These are phyloP conservation scores for Phyllopteryx taeniolatus DNA, from an alignment of 2,113 vertebrate genomes.

Conservation along the genomic window DNA sequence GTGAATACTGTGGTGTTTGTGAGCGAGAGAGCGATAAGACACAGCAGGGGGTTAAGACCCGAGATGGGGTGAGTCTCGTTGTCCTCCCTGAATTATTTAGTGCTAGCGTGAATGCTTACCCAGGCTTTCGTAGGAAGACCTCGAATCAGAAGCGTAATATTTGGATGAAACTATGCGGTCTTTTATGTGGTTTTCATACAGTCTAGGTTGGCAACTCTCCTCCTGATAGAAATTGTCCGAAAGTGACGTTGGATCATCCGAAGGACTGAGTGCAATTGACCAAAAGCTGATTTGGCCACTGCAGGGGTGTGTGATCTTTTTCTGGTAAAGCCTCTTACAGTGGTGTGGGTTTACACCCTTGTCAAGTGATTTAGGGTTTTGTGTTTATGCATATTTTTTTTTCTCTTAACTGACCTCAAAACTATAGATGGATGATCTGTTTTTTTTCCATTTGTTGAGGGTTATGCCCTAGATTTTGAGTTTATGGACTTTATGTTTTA, in stretches of 20 bases:
- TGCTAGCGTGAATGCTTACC: constrained; percentile 36
- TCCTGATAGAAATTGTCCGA: background rate
- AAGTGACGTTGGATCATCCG: constrained; percentile 16
- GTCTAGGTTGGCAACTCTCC: background rate
- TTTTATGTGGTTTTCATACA: constrained; percentile 4
- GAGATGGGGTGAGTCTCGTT: constrained; percentile 54
- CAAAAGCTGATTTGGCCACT: constrained; percentile 33
- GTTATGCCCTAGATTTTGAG: constrained; percentile 24
- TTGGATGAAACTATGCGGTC: background rate
- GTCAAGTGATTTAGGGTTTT: constrained; percentile 48
- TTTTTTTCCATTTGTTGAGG: constrained; percentile 2
- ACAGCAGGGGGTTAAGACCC: constrained; percentile 57
- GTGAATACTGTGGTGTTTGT: constrained; percentile 19
- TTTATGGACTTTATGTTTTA: background rate
- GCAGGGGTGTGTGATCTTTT: constrained; percentile 50
- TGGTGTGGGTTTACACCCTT: constrained; percentile 46
- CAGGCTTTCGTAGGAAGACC: constrained; percentile 22
- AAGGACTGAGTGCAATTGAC: constrained; percentile 16
- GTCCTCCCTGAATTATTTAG: constrained; percentile 69
- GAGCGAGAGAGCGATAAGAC: constrained; percentile 22
- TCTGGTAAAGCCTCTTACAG: constrained; percentile 60
- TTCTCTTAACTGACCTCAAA: constrained; percentile 35
- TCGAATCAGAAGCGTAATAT: constrained; percentile 2
- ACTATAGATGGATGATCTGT: constrained; percentile 18
- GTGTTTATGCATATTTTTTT: constrained; percentile 15